These are phyloP conservation scores for Chrysemys picta DNA, from an alignment of 2,113 vertebrate genomes.

Conservation along the genomic window DNA sequence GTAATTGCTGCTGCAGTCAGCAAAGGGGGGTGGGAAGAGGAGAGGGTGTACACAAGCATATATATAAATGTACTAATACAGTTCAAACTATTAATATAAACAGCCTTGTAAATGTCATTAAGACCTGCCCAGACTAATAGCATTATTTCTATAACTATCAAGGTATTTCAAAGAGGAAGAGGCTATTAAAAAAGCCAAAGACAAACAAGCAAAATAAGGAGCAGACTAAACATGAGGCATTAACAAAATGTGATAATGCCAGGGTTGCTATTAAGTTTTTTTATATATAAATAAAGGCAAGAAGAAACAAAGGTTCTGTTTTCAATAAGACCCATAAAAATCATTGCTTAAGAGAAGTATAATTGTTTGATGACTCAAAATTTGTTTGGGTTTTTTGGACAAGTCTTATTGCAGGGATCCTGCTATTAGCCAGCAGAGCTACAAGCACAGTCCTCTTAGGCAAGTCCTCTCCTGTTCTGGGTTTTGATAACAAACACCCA, in stretches of 20 bases:
- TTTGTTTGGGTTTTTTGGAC: background rate
- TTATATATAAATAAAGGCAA: too few species aligned
- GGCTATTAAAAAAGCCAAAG: background rate
- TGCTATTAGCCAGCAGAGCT: background rate
- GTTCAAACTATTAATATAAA: background rate
- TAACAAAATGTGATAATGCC: background rate
- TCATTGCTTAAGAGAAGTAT: background rate
- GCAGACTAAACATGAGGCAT: background rate
- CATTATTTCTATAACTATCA: background rate
- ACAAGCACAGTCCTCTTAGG: background rate
- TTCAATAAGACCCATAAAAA: background rate
- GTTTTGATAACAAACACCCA: background rate
- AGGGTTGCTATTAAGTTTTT: background rate
- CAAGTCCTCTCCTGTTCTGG: background rate
- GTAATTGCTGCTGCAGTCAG: background rate
- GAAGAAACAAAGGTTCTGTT: background rate
- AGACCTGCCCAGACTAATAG: background rate
- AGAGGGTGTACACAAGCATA: background rate
- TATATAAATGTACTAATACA: background rate
- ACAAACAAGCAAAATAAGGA: background rate
- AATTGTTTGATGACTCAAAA: background rate
- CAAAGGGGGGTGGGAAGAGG: background rate
- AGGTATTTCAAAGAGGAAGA: background rate
- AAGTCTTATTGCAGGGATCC: background rate
- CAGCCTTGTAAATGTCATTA: background rate